Evolutionary conservation across 2,888 invertebrate genomes (phyloP).

Genomic region (Hyles lineata): DNA sequence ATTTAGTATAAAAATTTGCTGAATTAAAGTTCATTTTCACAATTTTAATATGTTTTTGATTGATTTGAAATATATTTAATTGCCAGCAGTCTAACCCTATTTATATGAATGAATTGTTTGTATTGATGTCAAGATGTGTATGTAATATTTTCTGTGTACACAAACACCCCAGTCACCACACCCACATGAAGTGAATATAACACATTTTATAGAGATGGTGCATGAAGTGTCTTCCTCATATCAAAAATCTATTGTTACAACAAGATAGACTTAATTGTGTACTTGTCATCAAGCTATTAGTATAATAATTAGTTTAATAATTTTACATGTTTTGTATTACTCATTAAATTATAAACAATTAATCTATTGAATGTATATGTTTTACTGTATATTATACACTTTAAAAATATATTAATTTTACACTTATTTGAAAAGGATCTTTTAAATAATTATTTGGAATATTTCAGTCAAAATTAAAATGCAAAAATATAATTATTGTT

Average conservation of each 20-base stretch:
- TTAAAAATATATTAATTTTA: too few species aligned
- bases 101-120: background rate
- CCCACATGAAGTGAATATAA: background rate
- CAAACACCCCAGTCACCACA: background rate
- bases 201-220: background rate
- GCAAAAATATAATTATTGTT: too few species aligned
- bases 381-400: too few species aligned
- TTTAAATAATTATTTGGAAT: too few species aligned
- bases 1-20: conserved; percentile 85
- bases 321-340: too few species aligned
- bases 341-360: too few species aligned
- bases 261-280: background rate
- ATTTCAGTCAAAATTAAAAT: too few species aligned
- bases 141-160: background rate
- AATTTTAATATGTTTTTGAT: conserved; percentile 74
- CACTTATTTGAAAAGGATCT: too few species aligned
- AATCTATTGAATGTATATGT: too few species aligned
- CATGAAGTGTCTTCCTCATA: background rate
- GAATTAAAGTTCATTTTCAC: conserved; percentile 85
- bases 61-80: conserved; percentile 35
- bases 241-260: background rate
- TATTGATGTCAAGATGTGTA: background rate
- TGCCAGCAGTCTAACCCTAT: background rate
- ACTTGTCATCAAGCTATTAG: background rate
- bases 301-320: background rate